Evolutionary conservation across 2,113 vertebrate species (phyloP).

Genomic region (Erpornis zantholeuca): DNA sequence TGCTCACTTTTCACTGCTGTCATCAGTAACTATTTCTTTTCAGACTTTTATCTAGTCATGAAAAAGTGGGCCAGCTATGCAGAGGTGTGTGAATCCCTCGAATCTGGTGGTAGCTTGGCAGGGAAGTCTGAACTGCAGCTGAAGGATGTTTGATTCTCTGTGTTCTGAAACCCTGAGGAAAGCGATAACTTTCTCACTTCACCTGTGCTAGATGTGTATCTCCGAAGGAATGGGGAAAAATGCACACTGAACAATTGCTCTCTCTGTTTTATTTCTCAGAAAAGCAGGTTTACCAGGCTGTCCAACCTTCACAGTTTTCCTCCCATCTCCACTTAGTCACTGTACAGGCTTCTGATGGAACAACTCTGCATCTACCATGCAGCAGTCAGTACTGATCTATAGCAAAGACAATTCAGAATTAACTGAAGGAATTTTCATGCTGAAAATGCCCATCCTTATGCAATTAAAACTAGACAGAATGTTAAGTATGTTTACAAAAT

Average conservation of each 20-base stretch:
- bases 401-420: not conserved
- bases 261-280: not conserved
- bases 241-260: not conserved
- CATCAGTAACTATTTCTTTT: not conserved
- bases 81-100: not conserved
- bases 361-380: no score
- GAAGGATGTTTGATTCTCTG: not conserved
- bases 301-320: not conserved
- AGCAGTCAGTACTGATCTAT: not conserved
- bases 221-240: not conserved
- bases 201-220: not conserved
- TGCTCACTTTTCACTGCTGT: not conserved
- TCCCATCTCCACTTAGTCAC: not conserved
- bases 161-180: not conserved
- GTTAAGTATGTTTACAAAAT: not conserved
- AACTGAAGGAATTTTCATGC: not conserved
- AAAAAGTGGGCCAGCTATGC: not conserved
- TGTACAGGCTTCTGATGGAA: not conserved
- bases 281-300: not conserved
- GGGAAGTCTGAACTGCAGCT: not conserved
- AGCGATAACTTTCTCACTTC: not conserved
- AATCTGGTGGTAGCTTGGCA: not conserved
- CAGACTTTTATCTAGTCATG: not conserved
- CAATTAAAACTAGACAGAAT: not conserved
- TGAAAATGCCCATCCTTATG: not conserved